These are phyloP conservation scores for Oasisia sp. DNA, from an alignment of 2,888 invertebrate species.

Conservation along the genomic window DNA sequence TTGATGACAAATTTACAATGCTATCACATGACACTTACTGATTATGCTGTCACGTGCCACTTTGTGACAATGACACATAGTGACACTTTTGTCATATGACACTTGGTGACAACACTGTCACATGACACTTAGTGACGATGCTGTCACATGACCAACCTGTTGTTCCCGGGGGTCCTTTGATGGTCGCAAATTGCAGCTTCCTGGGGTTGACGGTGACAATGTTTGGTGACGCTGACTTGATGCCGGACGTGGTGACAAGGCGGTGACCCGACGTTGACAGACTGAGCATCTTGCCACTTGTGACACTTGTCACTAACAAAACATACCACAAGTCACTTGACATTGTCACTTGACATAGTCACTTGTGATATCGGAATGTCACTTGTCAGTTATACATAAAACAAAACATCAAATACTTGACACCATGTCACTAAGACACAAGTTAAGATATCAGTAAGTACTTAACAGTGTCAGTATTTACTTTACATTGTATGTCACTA, in stretches of 20 bases:
- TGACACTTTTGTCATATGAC: not conserved
- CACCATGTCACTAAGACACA: too few species aligned
- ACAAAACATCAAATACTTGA: too few species aligned
- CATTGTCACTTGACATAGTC: too few species aligned
- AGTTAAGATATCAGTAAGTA: too few species aligned
- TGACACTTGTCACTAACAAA: not conserved
- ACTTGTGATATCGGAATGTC: too few species aligned
- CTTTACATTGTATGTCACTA: too few species aligned
- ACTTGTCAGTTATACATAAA: too few species aligned
- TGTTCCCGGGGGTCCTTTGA: slow-evolving; percentile 49
- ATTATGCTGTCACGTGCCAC: too few species aligned
- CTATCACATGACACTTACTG: too few species aligned
- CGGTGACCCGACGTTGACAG: slow-evolving; percentile 59
- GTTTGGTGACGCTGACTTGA: slow-evolving; percentile 47
- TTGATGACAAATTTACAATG: too few species aligned
- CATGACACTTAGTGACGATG: not conserved
- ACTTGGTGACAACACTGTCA: not conserved
- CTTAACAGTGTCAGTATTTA: too few species aligned
- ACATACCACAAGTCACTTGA: not conserved
- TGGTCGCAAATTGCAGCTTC: slow-evolving; percentile 60
- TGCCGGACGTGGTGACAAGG: slow-evolving; percentile 55
- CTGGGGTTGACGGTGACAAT: slow-evolving; percentile 63
- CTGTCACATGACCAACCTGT: slow-evolving; percentile 27
- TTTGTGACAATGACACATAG: not conserved
- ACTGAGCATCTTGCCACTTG: slow-evolving; percentile 50